A percentile compares a stretch with the other conserved stretches of the same genome.
Conservation (phyloP, 2,797 vertebrate genomes). For the Euphonia xanthogaster region DNA sequence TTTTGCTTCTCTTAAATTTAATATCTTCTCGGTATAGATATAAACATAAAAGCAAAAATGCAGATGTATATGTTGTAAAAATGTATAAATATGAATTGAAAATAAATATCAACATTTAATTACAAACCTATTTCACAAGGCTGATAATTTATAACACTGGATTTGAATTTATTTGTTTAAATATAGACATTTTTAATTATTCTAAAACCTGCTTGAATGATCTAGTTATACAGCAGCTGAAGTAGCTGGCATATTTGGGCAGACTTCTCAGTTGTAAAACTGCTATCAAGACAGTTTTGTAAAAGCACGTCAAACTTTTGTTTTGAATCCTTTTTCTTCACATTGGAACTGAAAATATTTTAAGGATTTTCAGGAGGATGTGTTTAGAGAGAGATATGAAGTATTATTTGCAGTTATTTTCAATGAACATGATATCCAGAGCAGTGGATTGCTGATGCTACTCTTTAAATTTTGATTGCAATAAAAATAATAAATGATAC, state of each 20-base stretch:
- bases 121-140: not conserved
- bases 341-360: not conserved
- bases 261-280: not conserved
- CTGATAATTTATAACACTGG: not conserved
- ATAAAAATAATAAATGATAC: not conserved
- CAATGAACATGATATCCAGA: not conserved
- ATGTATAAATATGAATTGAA: not conserved
- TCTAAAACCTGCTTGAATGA: not conserved
- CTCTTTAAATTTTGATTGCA: not conserved
- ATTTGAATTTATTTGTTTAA: not conserved
- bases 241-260: not conserved
- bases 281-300: not conserved
- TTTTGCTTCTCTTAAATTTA: not conserved
- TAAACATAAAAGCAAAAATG: not conserved
- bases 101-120: not conserved
- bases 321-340: not conserved
- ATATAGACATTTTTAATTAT: not conserved
- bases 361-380: not conserved
- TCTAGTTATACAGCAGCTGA: not conserved
- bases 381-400: not conserved
- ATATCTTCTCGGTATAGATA: not conserved
- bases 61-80: not conserved
- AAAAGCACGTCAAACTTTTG: not conserved
- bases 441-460: not conserved
- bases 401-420: not conserved